These are phyloP conservation scores for Chloropsis cyanopogon DNA, from an alignment of 2,113 vertebrate species.

Conservation along the genomic window DNA sequence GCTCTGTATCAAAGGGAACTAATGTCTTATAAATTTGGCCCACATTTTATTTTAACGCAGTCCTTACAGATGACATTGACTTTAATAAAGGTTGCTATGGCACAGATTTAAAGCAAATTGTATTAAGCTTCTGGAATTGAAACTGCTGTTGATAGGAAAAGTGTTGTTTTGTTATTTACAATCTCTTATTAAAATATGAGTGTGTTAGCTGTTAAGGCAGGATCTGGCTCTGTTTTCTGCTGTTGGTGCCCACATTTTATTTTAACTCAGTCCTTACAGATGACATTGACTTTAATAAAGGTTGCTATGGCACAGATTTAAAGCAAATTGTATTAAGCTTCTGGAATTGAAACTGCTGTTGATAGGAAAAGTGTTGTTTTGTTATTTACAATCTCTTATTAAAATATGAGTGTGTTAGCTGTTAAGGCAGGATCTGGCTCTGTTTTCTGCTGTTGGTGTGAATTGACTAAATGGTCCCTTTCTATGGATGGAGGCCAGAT, in stretches of 20 bases:
- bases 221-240: background rate
- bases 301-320: conserved; percentile 22
- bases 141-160: background rate
- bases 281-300: conserved; percentile 47
- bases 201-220: background rate
- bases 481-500: background rate
- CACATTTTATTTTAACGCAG: conserved; percentile 23
- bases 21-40: background rate
- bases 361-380: background rate
- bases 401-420: background rate
- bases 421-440: background rate
- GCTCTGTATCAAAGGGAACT: background rate
- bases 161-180: background rate
- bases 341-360: background rate
- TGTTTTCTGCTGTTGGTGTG: background rate
- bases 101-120: conserved; percentile 3
- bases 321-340: background rate
- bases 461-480: background rate
- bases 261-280: conserved; percentile 6
- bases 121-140: background rate
- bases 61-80: conserved; percentile 40
- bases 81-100: conserved; percentile 23
- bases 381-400: background rate
- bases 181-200: background rate
- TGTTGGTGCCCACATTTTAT: background rate